phyloP scores from a whole-genome alignment of 53 echinoderm and acorn worm species.

The Paelopatides confundens region DNA sequence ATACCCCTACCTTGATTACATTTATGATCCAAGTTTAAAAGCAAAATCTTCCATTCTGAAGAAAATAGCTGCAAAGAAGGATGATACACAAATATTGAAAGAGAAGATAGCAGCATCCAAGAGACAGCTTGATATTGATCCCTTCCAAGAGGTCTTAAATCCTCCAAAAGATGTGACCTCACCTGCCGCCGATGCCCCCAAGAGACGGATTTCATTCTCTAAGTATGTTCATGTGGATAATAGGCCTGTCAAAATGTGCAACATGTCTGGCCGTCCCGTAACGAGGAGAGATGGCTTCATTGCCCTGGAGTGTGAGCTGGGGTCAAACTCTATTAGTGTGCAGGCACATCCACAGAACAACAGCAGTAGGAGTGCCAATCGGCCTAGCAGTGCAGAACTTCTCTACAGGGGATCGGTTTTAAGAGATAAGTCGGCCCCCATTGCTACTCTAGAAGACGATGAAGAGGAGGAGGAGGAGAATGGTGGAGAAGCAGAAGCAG shows the following conservation, averaged over 20 bases:
- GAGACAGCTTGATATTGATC: conserved; percentile 68
- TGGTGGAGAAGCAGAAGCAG: not conserved
- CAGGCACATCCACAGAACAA: conserved; percentile 65
- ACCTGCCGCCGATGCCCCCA: conserved; percentile 33
- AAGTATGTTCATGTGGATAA: conserved; percentile 90
- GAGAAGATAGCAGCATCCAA: conserved; percentile 70
- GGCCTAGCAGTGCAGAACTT: conserved; percentile 74
- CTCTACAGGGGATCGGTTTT: conserved; percentile 75
- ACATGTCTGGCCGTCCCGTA: conserved; percentile 90
- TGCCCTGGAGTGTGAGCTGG: conserved; percentile 79
- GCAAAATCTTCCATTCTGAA: conserved; percentile 89
- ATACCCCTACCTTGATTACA: conserved; percentile 59
- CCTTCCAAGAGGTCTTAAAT: conserved; percentile 56
- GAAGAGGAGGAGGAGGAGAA: conserved; percentile 51
- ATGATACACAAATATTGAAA: conserved; percentile 43
- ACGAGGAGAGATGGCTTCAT: conserved; percentile 92
- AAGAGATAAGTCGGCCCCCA: conserved; percentile 65
- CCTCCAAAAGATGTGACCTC: conserved; percentile 57
- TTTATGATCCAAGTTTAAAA: conserved; percentile 82
- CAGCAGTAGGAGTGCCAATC: conserved; percentile 50
- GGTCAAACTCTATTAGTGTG: conserved; percentile 26
- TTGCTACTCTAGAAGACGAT: conserved; percentile 23
- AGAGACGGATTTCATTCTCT: conserved; percentile 87
- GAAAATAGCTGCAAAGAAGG: conserved; percentile 36
- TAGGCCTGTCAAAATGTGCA: conserved; percentile 90